Evolutionary conservation across 2,888 invertebrate genomes (phyloP).

Genomic region (Amblyjoppa fuscipennis): DNA sequence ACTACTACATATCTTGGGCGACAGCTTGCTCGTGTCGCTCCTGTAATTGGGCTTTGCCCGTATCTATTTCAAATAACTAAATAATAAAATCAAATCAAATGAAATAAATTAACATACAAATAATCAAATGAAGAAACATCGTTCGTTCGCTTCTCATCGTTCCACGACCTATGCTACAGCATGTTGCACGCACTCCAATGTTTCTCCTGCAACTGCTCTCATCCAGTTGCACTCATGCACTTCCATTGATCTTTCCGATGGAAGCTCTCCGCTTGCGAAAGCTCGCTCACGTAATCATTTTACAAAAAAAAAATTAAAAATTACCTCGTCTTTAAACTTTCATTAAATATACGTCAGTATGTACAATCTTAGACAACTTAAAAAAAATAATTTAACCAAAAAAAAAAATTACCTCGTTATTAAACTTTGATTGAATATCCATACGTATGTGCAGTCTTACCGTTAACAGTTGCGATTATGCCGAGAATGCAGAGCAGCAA

Average conservation of each 20-base stretch:
- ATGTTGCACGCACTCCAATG: neutral
- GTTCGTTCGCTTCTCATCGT: neutral
- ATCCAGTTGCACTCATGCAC: neutral
- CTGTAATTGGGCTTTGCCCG: too few species aligned
- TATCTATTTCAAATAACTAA: too few species aligned
- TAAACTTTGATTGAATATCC: constrained; percentile 7
- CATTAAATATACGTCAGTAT: neutral
- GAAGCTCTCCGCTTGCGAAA: neutral
- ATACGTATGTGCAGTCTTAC: constrained; percentile 73
- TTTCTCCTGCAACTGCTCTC: neutral
- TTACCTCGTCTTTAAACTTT: constrained; percentile 27
- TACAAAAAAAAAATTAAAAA: neutral
- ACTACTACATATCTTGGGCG: too few species aligned
- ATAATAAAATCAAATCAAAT: too few species aligned
- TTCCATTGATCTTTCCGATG: neutral
- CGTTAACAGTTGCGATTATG: constrained; percentile 78
- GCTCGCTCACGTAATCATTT: neutral
- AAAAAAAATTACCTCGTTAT: constrained; percentile 18
- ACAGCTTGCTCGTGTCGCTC: too few species aligned
- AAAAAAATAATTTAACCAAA: neutral
- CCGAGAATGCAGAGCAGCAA: constrained; percentile 79
- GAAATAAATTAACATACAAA: neutral
- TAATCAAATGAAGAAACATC: neutral
- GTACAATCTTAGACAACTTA: constrained; percentile 75
- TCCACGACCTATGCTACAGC: neutral